Base-by-base conservation (phyloP, 2,113 vertebrate species). In the Pungitius pungitius region DNA sequence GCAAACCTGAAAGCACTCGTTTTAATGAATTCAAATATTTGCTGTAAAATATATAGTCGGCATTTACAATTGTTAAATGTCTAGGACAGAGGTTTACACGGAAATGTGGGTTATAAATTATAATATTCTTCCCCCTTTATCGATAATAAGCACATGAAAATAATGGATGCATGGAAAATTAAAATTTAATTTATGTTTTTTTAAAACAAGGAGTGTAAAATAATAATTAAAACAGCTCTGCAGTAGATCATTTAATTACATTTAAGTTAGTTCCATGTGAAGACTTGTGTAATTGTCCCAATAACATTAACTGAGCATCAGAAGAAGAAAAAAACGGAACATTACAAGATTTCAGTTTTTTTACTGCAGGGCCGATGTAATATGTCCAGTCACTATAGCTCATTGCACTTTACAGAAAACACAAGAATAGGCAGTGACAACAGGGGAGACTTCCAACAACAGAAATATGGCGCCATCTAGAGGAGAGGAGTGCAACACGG, bases 391-490 rank as follows among this genome's bases (percentile, higher is more conserved):
- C 27, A n/a, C 17, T 13, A n/a, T 13, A 2, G 33, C 40, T 70
- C 15, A n/a, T 6, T 4, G 10, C 22, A 45, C 5, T 59, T 33
- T 17, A 9, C 35, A 18, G 3, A 24, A 6, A 26, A 73, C 37
- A 26, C 35, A 58, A 8, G 11, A 47, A 5, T 60, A 63, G 20
- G 20, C 37, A 17, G 22, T 22, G 18, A 33, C 45, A 58, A 35
- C 2, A 2, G 7, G 43, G 8, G 20, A 55, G 18, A 45, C n/a
- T 60, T 57, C 47, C 1, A 64, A 45, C 35, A 52, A 33, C 7
- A 33, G 71, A 35, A 45, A 62, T 27, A 35, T 70, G 69, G 56
- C 54, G 30, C 87, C 90, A 80, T 77, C 90, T 91, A 63, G 70
- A 58, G 90, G 87, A 64, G 1, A 40, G 6, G 7, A 60, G 43